These are phyloP conservation scores for Syrista parreyssii DNA, from an alignment of 2,888 invertebrate genomes.

Conservation along the genomic window DNA sequence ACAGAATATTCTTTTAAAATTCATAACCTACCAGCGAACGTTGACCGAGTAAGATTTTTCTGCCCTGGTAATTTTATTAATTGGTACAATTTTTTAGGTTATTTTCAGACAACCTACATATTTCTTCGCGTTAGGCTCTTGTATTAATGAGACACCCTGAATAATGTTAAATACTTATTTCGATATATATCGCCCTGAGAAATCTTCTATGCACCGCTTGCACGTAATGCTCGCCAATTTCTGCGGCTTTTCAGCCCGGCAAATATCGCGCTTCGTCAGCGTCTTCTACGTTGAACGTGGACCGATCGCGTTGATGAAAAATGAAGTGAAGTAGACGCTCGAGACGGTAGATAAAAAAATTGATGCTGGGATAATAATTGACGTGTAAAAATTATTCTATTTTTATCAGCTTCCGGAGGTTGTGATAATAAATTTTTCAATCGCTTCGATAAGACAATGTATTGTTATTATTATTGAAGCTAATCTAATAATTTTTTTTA, in stretches of 20 bases:
- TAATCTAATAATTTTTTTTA: no score
- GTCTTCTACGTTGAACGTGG: constrained; percentile 21
- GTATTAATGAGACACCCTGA: constrained; percentile 41
- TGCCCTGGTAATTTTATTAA: constrained; percentile 40
- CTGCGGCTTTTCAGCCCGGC: constrained; percentile 24
- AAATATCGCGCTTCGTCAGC: constrained; percentile 41
- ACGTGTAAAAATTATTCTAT: not conserved
- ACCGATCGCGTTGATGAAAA: constrained; percentile 2
- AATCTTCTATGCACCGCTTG: constrained; percentile 7
- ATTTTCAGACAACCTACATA: constrained; percentile 30
- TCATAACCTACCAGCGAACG: not conserved
- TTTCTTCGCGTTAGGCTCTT: constrained; percentile 38
- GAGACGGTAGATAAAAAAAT: not conserved
- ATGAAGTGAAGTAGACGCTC: not conserved
- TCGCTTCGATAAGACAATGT: no score
- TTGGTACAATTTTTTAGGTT: constrained; percentile 49
- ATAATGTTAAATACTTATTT: not conserved
- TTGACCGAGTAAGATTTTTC: not conserved
- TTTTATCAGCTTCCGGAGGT: not conserved
- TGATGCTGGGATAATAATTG: not conserved
- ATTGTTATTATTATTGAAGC: no score
- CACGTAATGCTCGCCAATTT: constrained; percentile 36
- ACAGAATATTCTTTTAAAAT: not conserved
- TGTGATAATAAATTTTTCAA: not conserved
- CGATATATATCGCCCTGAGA: not conserved